Conservation (phyloP, 2,888 invertebrate species). For the Protodeltote pygarga region DNA sequence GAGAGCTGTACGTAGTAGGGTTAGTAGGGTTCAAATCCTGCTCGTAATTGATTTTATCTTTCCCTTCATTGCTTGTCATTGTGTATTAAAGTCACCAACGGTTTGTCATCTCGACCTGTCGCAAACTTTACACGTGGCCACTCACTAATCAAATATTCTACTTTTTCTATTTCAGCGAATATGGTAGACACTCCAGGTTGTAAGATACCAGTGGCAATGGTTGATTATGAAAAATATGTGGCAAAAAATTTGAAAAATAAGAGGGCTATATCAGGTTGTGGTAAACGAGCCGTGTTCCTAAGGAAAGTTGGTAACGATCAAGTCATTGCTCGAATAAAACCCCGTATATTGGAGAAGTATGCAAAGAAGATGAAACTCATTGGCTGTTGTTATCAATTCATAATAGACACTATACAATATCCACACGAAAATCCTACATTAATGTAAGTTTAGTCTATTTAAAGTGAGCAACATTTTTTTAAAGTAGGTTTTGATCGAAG, state of each 20-base stretch:
- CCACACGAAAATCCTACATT: slow-evolving; percentile 30
- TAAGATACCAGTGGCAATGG: slow-evolving; percentile 65
- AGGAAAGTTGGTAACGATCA: slow-evolving; percentile 58
- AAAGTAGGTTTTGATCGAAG: background rate
- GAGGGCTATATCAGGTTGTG: slow-evolving; percentile 66
- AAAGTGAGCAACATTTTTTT: background rate
- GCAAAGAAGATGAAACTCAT: slow-evolving; percentile 56
- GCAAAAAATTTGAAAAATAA: slow-evolving; percentile 37
- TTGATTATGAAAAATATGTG: slow-evolving; percentile 56
- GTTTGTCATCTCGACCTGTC: too few species aligned
- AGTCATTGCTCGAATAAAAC: slow-evolving; percentile 64
- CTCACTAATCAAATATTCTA: background rate
- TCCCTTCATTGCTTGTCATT: too few species aligned
- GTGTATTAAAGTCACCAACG: too few species aligned
- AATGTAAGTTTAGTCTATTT: slow-evolving; percentile 21
- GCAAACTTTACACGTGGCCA: too few species aligned
- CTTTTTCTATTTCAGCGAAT: slow-evolving; percentile 54
- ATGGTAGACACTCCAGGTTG: slow-evolving; percentile 71
- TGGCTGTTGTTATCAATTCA: slow-evolving; percentile 71
- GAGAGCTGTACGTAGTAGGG: too few species aligned
- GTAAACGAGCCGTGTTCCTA: slow-evolving; percentile 68
- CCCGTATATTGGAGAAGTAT: slow-evolving; percentile 57
- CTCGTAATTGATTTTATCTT: too few species aligned
- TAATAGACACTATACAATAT: slow-evolving; percentile 40
- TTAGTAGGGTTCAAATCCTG: too few species aligned